A percentile compares a stretch with the other conserved stretches of the same genome.
phyloP scores from a whole-genome alignment of 2,888 invertebrate genomes.

The Pelosia muscerda region DNA sequence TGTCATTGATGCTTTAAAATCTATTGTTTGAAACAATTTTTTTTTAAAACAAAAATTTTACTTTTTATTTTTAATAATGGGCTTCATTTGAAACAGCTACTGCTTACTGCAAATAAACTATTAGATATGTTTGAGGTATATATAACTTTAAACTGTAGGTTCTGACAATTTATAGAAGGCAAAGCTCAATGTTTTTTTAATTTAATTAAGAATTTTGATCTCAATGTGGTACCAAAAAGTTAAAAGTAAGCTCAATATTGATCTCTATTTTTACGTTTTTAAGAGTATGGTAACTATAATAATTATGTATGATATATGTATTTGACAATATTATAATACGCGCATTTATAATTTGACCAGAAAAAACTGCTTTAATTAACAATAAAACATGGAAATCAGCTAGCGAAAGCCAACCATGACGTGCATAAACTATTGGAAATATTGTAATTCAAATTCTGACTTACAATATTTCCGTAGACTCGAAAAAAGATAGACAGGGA shows the following conservation, averaged over 20 bases:
- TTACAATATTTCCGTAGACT: no score
- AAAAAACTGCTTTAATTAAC: no score
- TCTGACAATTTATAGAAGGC: background rate
- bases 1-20: background rate
- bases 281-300: background rate
- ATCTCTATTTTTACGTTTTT: constrained; percentile 2
- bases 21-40: background rate
- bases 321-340: background rate
- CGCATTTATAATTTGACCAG: no score
- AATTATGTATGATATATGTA: background rate
- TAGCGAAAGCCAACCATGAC: no score
- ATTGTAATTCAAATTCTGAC: no score
- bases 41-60: no score
- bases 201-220: constrained; percentile 6
- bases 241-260: constrained; percentile 2
- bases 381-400: no score
- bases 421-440: no score
- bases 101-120: no score
- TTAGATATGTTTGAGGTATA: background rate
- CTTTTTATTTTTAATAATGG: background rate
- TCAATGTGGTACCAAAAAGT: constrained; percentile 5
- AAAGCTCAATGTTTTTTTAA: background rate
- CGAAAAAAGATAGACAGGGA: no score
- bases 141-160: background rate
- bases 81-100: background rate